Conservation (phyloP, 1,140 invertebrate species). For the Procambarus virginalis region DNA sequence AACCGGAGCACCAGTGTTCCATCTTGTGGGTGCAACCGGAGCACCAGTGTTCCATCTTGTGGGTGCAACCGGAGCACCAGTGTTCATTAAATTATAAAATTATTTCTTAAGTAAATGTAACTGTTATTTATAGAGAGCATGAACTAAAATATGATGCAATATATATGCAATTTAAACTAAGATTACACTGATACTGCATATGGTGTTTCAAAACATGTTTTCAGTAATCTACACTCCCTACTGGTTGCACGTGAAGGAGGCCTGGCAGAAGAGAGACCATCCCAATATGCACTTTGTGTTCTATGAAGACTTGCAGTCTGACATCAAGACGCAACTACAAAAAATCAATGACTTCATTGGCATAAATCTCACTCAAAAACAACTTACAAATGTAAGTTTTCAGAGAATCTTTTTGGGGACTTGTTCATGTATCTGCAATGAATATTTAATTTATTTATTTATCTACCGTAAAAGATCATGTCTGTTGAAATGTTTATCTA, state of each 20-base stretch:
- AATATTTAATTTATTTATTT: not conserved
- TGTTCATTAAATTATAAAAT: too few species aligned
- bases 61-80: too few species aligned
- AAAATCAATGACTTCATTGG: slow-evolving; percentile 16
- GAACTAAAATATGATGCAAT: too few species aligned
- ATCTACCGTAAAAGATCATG: not conserved
- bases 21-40: too few species aligned
- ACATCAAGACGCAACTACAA: not conserved
- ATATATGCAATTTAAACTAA: too few species aligned
- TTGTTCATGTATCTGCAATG: not conserved
- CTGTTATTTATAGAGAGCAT: too few species aligned
- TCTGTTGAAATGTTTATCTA: too few species aligned
- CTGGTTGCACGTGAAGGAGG: slow-evolving; percentile 72
- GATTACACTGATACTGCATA: too few species aligned
- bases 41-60: too few species aligned
- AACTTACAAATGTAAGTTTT: slow-evolving; percentile 16
- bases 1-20: too few species aligned
- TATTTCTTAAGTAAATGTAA: too few species aligned
- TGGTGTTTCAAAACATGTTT: too few species aligned
- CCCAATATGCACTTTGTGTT: slow-evolving; percentile 72
- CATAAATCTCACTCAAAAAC: not conserved
- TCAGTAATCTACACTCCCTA: slow-evolving; percentile 7
- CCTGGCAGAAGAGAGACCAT: slow-evolving; percentile 83
- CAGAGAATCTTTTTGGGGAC: not conserved
- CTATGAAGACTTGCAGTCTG: slow-evolving; percentile 32